Conservation (phyloP, 2,888 invertebrate genomes). For the Chirona hameri region DNA sequence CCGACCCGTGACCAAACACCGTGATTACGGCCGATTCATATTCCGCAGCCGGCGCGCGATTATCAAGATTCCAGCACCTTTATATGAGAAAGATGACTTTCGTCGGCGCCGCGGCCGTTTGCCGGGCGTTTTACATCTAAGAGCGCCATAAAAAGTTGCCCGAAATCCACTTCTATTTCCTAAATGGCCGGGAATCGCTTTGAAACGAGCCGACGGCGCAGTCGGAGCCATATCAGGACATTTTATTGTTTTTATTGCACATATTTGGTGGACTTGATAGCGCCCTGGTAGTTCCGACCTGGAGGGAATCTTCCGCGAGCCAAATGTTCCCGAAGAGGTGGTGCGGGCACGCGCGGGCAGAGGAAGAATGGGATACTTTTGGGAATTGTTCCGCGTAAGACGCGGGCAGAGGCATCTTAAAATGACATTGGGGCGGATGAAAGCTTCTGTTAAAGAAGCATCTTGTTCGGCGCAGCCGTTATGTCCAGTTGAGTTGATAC, state of each 20-base stretch:
- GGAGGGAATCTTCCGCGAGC: not conserved
- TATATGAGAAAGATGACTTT: conserved; percentile 9
- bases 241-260: conserved; percentile 9
- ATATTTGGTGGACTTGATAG: conserved; percentile 12
- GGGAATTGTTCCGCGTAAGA: too few relatives aligned
- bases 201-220: not conserved
- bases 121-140: not conserved
- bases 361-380: too few relatives aligned
- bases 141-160: conserved; percentile 4
- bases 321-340: too few relatives aligned
- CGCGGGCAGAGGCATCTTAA: too few relatives aligned
- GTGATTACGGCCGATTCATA: conserved; percentile 1
- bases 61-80: conserved; percentile 4
- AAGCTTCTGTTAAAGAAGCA: too few relatives aligned
- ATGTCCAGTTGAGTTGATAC: too few relatives aligned
- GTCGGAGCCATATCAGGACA: not conserved
- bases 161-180: conserved; percentile 22
- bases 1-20: not conserved
- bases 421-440: too few relatives aligned
- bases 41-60: not conserved
- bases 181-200: conserved; percentile 9
- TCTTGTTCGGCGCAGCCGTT: too few relatives aligned
- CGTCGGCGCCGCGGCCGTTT: not conserved
- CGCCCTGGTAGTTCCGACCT: not conserved
- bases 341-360: too few relatives aligned